phyloP scores from a whole-genome alignment of 2,888 invertebrate species.

The Troides helena region DNA sequence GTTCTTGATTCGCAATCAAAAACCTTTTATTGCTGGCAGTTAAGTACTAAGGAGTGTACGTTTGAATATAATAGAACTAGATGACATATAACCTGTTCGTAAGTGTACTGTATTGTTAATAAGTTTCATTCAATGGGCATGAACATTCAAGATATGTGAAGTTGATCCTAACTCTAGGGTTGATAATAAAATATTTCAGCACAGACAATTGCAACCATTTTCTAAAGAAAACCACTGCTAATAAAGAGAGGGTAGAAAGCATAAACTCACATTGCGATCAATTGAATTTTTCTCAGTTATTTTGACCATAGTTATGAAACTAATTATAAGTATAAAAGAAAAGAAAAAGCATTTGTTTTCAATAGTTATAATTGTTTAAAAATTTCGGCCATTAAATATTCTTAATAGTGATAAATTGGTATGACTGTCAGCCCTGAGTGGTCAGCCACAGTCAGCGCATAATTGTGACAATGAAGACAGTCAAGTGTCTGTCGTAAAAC shows the following conservation, averaged over 20 bases:
- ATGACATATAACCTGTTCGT: slow-evolving; percentile 27
- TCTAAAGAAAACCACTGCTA: not conserved
- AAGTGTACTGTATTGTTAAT: slow-evolving; percentile 42
- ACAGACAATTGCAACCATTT: not conserved
- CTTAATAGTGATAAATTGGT: not conserved
- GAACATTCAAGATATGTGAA: slow-evolving; percentile 43
- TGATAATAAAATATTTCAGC: not conserved
- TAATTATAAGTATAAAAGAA: not conserved
- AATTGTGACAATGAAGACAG: slow-evolving; percentile 70
- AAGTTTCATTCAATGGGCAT: slow-evolving; percentile 50
- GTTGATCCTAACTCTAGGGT: slow-evolving; percentile 34
- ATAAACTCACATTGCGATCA: no score
- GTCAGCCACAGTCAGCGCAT: slow-evolving; percentile 50
- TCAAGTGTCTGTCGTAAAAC: slow-evolving; percentile 73
- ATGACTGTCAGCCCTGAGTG: slow-evolving; percentile 27
- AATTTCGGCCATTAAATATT: not conserved
- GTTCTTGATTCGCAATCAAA: slow-evolving; percentile 34
- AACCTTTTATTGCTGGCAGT: slow-evolving; percentile 35
- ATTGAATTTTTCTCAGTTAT: no score
- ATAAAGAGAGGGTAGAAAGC: no score
- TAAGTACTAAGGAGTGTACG: slow-evolving; percentile 33
- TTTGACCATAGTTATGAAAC: not conserved
- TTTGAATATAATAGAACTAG: slow-evolving; percentile 34
- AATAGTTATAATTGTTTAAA: not conserved
- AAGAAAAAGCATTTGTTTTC: not conserved